Evolutionary conservation across 92 coral and sea anemone genomes (phyloP).

Genomic region (Heliopora coerulea): DNA sequence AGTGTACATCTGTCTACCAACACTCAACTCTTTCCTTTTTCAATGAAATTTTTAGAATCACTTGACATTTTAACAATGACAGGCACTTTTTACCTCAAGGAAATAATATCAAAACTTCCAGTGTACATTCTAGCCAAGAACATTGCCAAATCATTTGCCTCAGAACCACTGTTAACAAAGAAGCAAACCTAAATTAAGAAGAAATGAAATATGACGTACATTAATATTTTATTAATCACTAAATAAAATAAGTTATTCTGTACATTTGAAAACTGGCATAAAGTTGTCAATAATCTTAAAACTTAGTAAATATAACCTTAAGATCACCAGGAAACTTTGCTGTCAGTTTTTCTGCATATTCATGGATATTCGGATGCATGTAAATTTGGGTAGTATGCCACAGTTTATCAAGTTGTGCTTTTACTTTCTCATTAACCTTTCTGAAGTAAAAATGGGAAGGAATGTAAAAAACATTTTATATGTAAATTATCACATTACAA

Average conservation of each 20-base stretch:
- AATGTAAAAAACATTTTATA: background rate
- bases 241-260: no score
- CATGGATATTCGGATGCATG: slow-evolving; percentile 85
- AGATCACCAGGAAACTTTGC: slow-evolving; percentile 89
- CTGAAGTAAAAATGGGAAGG: slow-evolving; percentile 36
- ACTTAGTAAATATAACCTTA: slow-evolving; percentile 63
- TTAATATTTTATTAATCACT: no score
- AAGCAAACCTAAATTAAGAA: slow-evolving; percentile 82
- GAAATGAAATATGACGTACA: no score
- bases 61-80: no score
- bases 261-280: no score
- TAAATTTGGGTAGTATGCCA: slow-evolving; percentile 99
- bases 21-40: no score
- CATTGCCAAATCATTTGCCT: slow-evolving; percentile 95
- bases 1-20: no score
- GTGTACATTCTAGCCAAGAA: slow-evolving; percentile 89
- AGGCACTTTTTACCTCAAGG: slow-evolving; percentile 71
- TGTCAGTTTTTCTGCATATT: slow-evolving; percentile 82
- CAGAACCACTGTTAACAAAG: slow-evolving; percentile 96
- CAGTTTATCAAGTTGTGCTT: slow-evolving; percentile 71
- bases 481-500: no score
- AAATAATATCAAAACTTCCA: slow-evolving; percentile 82
- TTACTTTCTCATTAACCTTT: slow-evolving; percentile 68
- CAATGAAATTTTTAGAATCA: no score
- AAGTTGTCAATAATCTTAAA: no score